Evolutionary conservation across 2,888 invertebrate species (phyloP), one percentile per base, ranked within the genome.

Genomic region (Yponomeuta plumbellus): DNA sequence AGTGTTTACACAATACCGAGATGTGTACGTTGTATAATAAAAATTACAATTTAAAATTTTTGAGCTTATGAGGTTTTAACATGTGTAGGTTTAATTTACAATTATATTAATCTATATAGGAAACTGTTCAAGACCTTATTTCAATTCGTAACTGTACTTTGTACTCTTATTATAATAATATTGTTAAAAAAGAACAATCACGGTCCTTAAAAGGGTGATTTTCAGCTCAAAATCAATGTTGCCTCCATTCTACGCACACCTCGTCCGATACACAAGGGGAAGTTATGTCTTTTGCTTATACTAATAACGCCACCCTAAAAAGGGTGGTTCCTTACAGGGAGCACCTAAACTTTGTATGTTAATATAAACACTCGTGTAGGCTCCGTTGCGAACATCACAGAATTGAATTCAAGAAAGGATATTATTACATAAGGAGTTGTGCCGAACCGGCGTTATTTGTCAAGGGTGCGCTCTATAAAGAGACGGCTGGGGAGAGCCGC

Each of bases 211-310:
- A 86, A 84, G 88, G 88, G 85, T 88, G 83, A 85, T 83, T 83
- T 86, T 86, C 80, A 85, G 85, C 84, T 87, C 81, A 83, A 88
- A 89, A 88, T 88, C 88, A 88, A 89, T 88, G 88, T 81, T 77
- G 79, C 78, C 83, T 81, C 86, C 80, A 86, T 87, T 86, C 85
- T 85, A 87, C 86, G 87, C 86, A 86, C 83, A 81, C 83, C 85
- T 76, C 84, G 87, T 86, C 81, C 79, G 77, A 75, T 71, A 71
- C 59, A 73, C 70, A 81, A 81, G 82, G 84, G 80, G 81, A 78
- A 80, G 77, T 85, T 86, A 85, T 86, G 84, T 86, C 86, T 86
- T 85, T 83, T 86, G 85, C 86, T 85, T 85, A 85, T 85, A 87
- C 88, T 88, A 87, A 88, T 88, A 88, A 86, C 83, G 81, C 83